Evolutionary conservation across 1,140 invertebrate genomes (phyloP).

Genomic region (Drosophila funebris): DNA sequence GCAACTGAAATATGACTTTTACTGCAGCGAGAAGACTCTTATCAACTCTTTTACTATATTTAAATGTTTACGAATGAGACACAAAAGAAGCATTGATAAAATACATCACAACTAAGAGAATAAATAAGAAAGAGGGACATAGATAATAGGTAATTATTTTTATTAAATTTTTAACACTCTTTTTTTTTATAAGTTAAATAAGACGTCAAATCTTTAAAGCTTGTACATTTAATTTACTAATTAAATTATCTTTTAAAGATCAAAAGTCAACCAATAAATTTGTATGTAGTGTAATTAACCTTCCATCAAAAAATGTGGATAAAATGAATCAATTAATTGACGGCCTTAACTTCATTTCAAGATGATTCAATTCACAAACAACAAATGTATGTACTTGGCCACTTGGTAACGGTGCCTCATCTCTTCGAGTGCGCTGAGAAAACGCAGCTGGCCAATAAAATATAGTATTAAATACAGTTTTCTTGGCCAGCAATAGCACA

Average conservation of each 20-base stretch:
- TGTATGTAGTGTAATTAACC: background rate
- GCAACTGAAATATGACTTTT: background rate
- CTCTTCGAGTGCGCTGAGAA: constrained; percentile 2
- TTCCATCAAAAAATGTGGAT: background rate
- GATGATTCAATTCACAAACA: constrained; percentile 20
- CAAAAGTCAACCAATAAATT: background rate
- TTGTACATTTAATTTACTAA: background rate
- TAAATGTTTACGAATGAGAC: background rate
- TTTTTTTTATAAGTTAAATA: background rate
- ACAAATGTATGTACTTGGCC: background rate
- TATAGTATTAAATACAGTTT: constrained; percentile 5
- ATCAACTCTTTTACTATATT: too few relatives aligned
- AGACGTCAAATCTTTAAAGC: background rate
- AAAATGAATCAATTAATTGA: constrained; percentile 35
- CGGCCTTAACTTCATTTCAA: background rate
- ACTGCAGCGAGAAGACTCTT: background rate
- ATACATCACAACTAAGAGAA: background rate
- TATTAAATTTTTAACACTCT: too few relatives aligned
- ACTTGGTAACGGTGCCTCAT: background rate
- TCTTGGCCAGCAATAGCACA: background rate
- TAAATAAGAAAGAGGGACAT: too few relatives aligned
- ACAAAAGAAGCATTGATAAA: background rate
- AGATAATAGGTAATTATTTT: too few relatives aligned
- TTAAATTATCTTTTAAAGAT: background rate
- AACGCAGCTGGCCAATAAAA: constrained; percentile 14